phyloP scores from a whole-genome alignment of 2,888 invertebrate genomes.

The Carterocephalus palaemon region DNA sequence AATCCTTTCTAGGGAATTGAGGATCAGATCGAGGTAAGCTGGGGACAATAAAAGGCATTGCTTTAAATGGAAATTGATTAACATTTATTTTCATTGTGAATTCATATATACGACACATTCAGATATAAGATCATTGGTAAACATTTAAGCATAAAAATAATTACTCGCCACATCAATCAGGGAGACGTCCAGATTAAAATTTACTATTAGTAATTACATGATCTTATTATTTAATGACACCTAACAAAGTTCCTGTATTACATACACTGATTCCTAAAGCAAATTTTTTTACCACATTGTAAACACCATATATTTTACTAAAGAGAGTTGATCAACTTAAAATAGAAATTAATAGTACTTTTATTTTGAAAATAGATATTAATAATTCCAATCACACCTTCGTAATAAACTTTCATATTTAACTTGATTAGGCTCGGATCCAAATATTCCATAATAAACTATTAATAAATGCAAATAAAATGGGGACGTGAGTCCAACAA shows the following conservation, averaged over 20 bases:
- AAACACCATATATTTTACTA: slow-evolving; percentile 3
- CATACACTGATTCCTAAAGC: slow-evolving; percentile 18
- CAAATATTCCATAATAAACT: slow-evolving; percentile 45
- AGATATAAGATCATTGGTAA: slow-evolving; percentile 19
- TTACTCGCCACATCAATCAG: slow-evolving; percentile 3
- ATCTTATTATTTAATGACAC: slow-evolving; percentile 4
- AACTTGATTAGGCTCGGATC: slow-evolving; percentile 59
- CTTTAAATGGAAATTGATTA: slow-evolving; percentile 25
- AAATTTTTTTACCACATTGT: slow-evolving; percentile 16
- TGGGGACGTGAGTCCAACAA: slow-evolving; percentile 41
- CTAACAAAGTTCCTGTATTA: slow-evolving; percentile 20
- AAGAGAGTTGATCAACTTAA: slow-evolving; percentile 16
- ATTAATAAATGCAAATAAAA: slow-evolving; percentile 62
- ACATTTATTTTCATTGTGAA: slow-evolving; percentile 28
- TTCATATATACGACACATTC: slow-evolving; percentile 24
- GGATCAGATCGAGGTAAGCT: too few species aligned
- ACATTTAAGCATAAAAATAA: slow-evolving; percentile 20
- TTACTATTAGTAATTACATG: slow-evolving; percentile 5
- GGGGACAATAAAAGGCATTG: slow-evolving; percentile 16
- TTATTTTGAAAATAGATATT: slow-evolving; percentile 8
- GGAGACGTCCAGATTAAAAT: neutral
- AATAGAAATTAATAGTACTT: slow-evolving; percentile 12
- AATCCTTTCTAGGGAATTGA: neutral
- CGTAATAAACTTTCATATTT: slow-evolving; percentile 16
- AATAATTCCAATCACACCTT: slow-evolving; percentile 13